phyloP scores from a whole-genome alignment of 2,797 vertebrate species.

The Poeciliopsis infans region DNA sequence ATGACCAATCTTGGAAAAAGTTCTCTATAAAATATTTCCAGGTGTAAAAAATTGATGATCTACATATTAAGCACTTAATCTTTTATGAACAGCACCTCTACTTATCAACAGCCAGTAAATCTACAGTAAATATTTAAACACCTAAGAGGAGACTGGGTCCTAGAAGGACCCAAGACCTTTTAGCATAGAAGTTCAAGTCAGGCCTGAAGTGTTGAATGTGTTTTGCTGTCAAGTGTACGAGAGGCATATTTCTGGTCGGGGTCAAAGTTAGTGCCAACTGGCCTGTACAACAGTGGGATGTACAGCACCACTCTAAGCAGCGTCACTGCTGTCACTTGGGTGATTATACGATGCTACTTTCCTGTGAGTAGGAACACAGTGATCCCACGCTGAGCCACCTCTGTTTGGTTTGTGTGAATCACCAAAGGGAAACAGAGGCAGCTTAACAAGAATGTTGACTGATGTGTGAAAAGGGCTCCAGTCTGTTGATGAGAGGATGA shows the following conservation, averaged over 20 bases:
- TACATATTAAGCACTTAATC: background rate
- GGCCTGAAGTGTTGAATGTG: background rate
- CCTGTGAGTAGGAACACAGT: background rate
- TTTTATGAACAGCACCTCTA: conserved; percentile 3
- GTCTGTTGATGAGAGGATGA: conserved; percentile 16
- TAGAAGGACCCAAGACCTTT: conserved; percentile 7
- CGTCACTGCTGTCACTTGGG: background rate
- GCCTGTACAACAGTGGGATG: background rate
- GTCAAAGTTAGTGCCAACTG: conserved; percentile 1
- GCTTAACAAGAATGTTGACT: conserved; percentile 8
- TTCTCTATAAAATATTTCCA: background rate
- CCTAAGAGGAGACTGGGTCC: conserved; percentile 8
- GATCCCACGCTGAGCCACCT: conserved; percentile 10
- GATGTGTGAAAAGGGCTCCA: conserved; percentile 7
- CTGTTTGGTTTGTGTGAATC: conserved; percentile 10
- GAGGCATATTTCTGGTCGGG: background rate
- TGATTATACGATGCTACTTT: background rate
- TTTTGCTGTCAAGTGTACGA: background rate
- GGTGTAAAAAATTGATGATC: background rate
- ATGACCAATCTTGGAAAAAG: conserved; percentile 6
- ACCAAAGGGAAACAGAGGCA: conserved; percentile 7
- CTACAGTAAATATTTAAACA: conserved; percentile 42
- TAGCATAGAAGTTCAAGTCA: background rate
- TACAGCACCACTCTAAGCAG: background rate
- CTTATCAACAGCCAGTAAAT: conserved; percentile 10